Conservation (phyloP, 1,140 invertebrate species). For the Tetragnatha versicolor region DNA sequence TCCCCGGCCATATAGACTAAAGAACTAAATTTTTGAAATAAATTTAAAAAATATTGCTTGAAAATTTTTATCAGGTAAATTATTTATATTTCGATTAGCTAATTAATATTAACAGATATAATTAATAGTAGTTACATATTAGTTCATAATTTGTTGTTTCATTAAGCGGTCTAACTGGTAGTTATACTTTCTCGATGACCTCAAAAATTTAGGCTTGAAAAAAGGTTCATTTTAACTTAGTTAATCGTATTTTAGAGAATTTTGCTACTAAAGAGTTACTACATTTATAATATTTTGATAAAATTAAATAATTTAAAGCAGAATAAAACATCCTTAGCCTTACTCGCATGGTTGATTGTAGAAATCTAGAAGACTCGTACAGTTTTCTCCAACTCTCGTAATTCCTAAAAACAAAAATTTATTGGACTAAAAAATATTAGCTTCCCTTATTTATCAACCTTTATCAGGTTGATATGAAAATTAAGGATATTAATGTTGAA, state of each 20-base stretch:
- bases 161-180: too few relatives aligned
- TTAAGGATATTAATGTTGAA: too few relatives aligned
- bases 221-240: not conserved
- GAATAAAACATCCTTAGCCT: not conserved
- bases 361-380: not conserved
- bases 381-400: slow-evolving; percentile 13
- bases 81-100: too few relatives aligned
- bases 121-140: too few relatives aligned
- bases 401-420: not conserved
- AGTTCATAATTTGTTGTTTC: too few relatives aligned
- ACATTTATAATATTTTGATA: not conserved
- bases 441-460: too few relatives aligned
- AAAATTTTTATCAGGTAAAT: too few relatives aligned
- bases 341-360: slow-evolving; percentile 43
- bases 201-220: not conserved
- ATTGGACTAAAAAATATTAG: not conserved
- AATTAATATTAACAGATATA: too few relatives aligned
- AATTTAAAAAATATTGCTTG: not conserved
- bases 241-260: not conserved
- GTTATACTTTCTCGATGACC: not conserved
- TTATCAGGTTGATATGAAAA: too few relatives aligned
- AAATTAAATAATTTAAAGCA: not conserved
- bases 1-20: not conserved
- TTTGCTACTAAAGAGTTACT: not conserved
- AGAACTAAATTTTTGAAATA: not conserved